Base-by-base conservation (phyloP, 1,140 invertebrate genomes). In the Littorina saxatilis region DNA sequence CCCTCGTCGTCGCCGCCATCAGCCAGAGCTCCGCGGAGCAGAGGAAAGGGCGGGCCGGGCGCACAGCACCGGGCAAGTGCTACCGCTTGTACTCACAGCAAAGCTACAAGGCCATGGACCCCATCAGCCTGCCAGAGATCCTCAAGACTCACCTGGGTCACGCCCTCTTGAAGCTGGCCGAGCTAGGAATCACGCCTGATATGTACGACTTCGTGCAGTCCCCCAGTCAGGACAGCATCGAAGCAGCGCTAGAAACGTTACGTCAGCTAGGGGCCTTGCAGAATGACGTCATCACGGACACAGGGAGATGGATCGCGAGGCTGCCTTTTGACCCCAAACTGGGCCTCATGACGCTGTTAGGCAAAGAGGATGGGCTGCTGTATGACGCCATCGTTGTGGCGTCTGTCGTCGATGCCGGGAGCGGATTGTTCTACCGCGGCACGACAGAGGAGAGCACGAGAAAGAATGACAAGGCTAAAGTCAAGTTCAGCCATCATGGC, bases 401-500 rank as follows among this genome's bases (percentile, higher is more conserved):
- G 35, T 78, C 87, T 17, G 76, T 87, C 32, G 80, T 83, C 39
- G 85, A 77, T 70, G 79, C 85, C 76, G 79, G 81, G 32, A 82
- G 84, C 27, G 78, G 58, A 0, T 61, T 89, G 0, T 91, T 91
- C 66, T 88, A 83, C 68, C 80, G 88, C 58, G 85, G 79, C 39
- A 84, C 86, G 15, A 81, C 85, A 66, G 61, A 95, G 87, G 91
- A 94, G 77, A 95, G 96, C 88, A 94, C 96, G 90, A 95, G 95
- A 4, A 88, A 94, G 29, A 93, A 94, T 82, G 94, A 95, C 39
- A 79, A 84, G 80, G 79, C 82, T 40, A 98, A 98, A 91, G 97
- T 98, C 91, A 91, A 94, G n/a, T 91, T 90, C 82, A 87, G 87
- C 79, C 96, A 97, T 0, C 93, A 94, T 29, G 94, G 96, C 86